Conservation (phyloP, 1,140 invertebrate species). For the Heliconius melpomene region DNA sequence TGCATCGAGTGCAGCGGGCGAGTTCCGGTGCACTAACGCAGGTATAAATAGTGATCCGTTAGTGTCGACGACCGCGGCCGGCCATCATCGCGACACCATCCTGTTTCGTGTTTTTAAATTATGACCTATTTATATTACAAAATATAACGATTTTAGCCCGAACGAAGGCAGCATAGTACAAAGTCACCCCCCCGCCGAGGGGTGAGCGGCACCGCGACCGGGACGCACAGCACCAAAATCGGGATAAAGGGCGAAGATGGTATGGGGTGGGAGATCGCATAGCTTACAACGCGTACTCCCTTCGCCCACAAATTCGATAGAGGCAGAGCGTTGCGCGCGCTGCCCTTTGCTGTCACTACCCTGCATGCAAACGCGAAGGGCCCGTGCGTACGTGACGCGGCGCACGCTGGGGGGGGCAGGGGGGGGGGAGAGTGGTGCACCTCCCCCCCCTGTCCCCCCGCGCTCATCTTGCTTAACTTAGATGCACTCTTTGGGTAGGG, state of each 20-base stretch:
- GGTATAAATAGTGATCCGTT: constrained; percentile 80
- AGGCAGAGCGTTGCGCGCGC: constrained; percentile 63
- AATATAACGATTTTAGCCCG: constrained; percentile 21
- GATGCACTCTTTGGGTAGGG: constrained; percentile 55
- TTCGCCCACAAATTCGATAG: constrained; percentile 64
- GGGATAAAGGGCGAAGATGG: constrained; percentile 52
- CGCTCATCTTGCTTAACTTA: constrained; percentile 59
- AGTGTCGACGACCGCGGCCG: constrained; percentile 75
- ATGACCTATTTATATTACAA: constrained; percentile 29
- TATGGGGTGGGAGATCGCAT: constrained; percentile 46
- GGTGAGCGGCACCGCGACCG: constrained; percentile 43
- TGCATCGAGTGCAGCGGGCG: constrained; percentile 76
- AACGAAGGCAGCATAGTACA: constrained; percentile 33
- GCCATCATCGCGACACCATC: constrained; percentile 52
- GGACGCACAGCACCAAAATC: constrained; percentile 50
- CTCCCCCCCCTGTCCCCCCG: constrained; percentile 63
- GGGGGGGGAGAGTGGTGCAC: constrained; percentile 45
- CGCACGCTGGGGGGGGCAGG: constrained; percentile 47
- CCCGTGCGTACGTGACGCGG: constrained; percentile 70
- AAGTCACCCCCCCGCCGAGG: constrained; percentile 35
- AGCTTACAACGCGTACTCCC: constrained; percentile 74
- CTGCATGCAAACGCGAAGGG: constrained; percentile 57
- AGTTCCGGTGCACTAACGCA: constrained; percentile 77
- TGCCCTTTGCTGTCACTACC: constrained; percentile 51
- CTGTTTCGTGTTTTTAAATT: constrained; percentile 20